phyloP scores from a whole-genome alignment of 2,113 vertebrate species.

The western clawed frog (Xenopus tropicalis) region UCB_Xtro_10.0 CM004447.2:12603501-12604000 shows the following conservation, averaged over 20 bases:
- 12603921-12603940: too few species aligned
- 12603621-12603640: slow-evolving; percentile 29
- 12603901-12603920: too few species aligned
- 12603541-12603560: neutral
- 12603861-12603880: too few species aligned
- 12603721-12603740: slow-evolving; percentile 39
- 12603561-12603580: too few species aligned
- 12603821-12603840: neutral
- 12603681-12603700: slow-evolving; percentile 63
- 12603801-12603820: slow-evolving; percentile 40
- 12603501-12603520: too few species aligned
- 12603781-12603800: slow-evolving; percentile 48
- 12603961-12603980: too few species aligned
- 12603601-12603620: slow-evolving; percentile 12
- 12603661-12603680: slow-evolving; percentile 48
- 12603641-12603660: slow-evolving; percentile 42
- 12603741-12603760: slow-evolving; percentile 60
- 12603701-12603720: slow-evolving; percentile 49
- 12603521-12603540: too few species aligned
- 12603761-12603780: slow-evolving; percentile 53
- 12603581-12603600: neutral
- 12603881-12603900: too few species aligned
- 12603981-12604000: too few species aligned
- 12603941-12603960: too few species aligned
- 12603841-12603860: too few species aligned